Base-by-base conservation (phyloP, 1,140 invertebrate genomes). In the Eurosta solidaginis region DNA sequence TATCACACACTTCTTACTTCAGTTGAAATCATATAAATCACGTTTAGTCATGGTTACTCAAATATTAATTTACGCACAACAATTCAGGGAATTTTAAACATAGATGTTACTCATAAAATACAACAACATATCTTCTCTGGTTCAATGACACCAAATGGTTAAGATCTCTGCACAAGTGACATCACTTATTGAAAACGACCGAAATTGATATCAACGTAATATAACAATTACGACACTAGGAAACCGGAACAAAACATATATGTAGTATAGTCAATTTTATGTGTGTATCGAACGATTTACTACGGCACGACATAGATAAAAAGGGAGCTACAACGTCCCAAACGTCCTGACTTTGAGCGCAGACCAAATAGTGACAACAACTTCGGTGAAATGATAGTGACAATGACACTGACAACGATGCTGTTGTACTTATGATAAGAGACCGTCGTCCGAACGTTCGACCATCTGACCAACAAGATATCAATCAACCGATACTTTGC, bases 171-270 rank as follows among this genome's bases (percentile, higher is more conserved):
- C 59, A 22, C n/a, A 12, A 40, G 59, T 33, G 33, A 42, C 59
- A 40, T 68, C 33, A 68, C 59, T 40, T 40, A 68, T 75, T 33
- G 42, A 45, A 9, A 27, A 75, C 47, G 74, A 75, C 74, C 74
- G 74, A 75, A 47, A 47, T 75, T 33, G 47, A 75, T 75, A 33
- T 50, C 44, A 75, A 42, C n/a, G 74, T 25, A 27, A 75, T 20
- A 20, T 45, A 47, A n/a, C 74, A 47, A 33, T 75, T 75, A 33
- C 74, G 44, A 75, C 29, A 50, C 42, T 50, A 75, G 44, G 42
- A 50, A 75, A 50, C 74, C 42, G 74, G 74, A 47, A 36, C 74
- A 75, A 40, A 29, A 75, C 74, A 50, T 9, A 75, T 42, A 47
- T 5, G 12, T 45, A 75, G 42, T 14, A 75, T 9, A 14, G 44